Evolutionary conservation across 2,113 vertebrate genomes (phyloP), one percentile per base, ranked within the genome.

Genomic region (Pelobates fuscus): DNA sequence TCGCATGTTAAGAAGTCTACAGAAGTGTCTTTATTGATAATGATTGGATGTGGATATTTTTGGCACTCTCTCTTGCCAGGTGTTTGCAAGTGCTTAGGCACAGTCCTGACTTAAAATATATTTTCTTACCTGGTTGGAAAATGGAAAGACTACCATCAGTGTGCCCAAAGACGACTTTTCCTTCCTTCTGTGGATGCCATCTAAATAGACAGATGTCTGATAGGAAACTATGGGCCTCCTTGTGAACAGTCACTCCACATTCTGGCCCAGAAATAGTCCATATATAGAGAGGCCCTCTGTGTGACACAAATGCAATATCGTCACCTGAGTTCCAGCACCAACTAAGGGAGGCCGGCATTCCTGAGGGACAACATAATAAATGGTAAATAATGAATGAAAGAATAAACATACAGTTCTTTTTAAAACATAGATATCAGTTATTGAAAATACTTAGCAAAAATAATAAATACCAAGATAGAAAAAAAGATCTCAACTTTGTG

Each of bases 161-260:
- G 83, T 99, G 97, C 27, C 97, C 97, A 77, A 98, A 98, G 14
- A 90, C 92, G 63, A 98, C 86, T 67, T 98, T 98, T n/a, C 94
- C 96, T 81, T 90, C 96, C 82, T 94, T 95, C 59, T 88, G 86
- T 0, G 94, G 91, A 69, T 99, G 95, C 96, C 97, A 99, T 63
- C 97, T 86, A 85, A 99, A 98, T 1, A 96, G 81, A 69, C 92
- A 94, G 84, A 98, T 94, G 76, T 99, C 96, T 0, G 97, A 97
- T 55, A 95, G 83, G 84, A 99, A 99, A 81, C 93, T 94, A 62
- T 98, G 95, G 15, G 97, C 97, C 5, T 98, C 97, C 81, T 91
- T 96, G 61, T 99, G 96, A 1, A 94, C 88, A 0, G 88, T 92
- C 46, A 98, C 93, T 2, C 95, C 94, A 0, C 86, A 86, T 15